Evolutionary conservation across 2,797 vertebrate genomes (phyloP), one percentile per base, ranked within the genome.

Genomic region (Cercopithecus petaurista): DNA sequence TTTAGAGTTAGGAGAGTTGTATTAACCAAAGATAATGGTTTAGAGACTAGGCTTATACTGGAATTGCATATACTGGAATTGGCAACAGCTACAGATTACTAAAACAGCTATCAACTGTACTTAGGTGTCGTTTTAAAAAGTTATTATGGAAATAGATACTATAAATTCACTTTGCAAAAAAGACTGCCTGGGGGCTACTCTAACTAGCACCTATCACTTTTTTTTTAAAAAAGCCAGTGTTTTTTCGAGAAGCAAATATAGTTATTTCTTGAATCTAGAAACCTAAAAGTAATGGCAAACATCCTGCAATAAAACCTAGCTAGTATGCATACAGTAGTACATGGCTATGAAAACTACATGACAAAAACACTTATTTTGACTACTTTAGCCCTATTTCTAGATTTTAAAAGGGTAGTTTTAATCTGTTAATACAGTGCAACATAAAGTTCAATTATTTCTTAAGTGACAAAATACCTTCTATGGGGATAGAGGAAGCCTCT

Each of bases 401-500:
- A 36, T 52, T 46, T 88, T 76, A 11, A 55, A 89, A 92, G 36
- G 2, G 36, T 1, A 70, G 67, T 17, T 80, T 85, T 76, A 80
- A 76, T 61, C 52, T 64, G 24, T 70, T n/a, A 67, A 67, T 2
- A 52, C 0, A n/a, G 70, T 19, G 39, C 33, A 55, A 85, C 2
- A 59, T 41, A 64, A 90, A 87, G 28, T 64, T 94, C 80, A 70
- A 64, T 50, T 15, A 79, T 48, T 95, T 91, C 55, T 92, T 17
- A 77, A 64, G 30, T 48, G 15, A 82, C 13, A 82, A 80, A 88
- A 75, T 21, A 30, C 28, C 64, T 76, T 36, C 59, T 48, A 89
- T 43, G 21, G 9, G 1, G 2, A 24, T 0, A 0, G 15, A 14
- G 8, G 33, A 24, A 33, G 8, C 26, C 52, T 52, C 57, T 89